Percentiles rank a stretch among this genome's conserved stretches.
These are phyloP conservation scores for Morphnarchus princeps DNA, from an alignment of 2,113 vertebrate genomes.

Conservation along the genomic window DNA sequence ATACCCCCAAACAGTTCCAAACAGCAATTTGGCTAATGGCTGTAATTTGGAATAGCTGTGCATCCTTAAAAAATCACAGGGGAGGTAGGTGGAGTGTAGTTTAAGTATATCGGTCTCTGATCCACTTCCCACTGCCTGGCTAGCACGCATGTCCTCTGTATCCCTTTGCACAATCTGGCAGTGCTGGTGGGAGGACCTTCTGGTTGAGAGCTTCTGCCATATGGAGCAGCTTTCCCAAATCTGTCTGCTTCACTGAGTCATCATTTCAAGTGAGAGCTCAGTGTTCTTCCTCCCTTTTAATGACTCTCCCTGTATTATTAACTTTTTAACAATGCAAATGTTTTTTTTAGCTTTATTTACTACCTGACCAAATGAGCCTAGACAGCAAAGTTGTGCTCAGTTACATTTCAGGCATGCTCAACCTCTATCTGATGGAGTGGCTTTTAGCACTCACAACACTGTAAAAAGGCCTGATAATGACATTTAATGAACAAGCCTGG, in stretches of 20 bases:
- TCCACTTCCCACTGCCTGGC: not conserved
- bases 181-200: slow-evolving; percentile 7
- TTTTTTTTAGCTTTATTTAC: not conserved
- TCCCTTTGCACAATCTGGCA: not conserved
- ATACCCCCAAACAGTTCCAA: not conserved
- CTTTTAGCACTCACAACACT: not conserved
- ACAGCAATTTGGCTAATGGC: not conserved
- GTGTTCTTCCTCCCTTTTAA: not conserved
- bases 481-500: not conserved
- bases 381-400: not conserved
- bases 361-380: not conserved
- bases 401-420: not conserved
- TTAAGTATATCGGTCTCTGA: not conserved
- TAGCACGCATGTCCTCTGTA: not conserved
- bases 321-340: not conserved
- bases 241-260: not conserved
- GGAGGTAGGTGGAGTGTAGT: not conserved
- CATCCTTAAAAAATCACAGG: not conserved
- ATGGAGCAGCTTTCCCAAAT: not conserved
- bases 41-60: not conserved
- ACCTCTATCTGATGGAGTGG: not conserved
- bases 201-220: not conserved
- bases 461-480: not conserved
- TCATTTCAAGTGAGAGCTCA: not conserved
- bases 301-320: not conserved